Percentiles rank a stretch among this genome's conserved stretches.
Evolutionary conservation across 2,888 invertebrate species (phyloP).

Genomic region (Harpalus rufipes): DNA sequence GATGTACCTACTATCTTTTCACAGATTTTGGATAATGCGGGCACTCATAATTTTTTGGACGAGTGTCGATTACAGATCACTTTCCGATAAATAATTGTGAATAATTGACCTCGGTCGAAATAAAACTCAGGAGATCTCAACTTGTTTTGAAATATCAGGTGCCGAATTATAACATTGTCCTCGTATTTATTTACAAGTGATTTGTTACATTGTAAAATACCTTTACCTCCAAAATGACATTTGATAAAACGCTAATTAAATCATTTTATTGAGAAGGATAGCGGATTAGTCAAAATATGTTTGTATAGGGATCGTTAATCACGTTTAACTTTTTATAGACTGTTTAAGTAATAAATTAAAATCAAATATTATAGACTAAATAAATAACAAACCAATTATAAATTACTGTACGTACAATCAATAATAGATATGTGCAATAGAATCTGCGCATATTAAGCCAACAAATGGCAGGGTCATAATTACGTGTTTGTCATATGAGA

Average conservation of each 20-base stretch:
- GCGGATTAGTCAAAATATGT: not conserved
- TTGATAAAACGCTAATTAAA: not conserved
- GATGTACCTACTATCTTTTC: too few relatives aligned
- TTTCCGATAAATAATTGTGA: too few relatives aligned
- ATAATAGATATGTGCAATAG: too few relatives aligned
- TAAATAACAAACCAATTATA: not conserved
- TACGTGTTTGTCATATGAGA: too few relatives aligned
- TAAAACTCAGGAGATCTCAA: not conserved
- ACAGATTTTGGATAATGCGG: too few relatives aligned
- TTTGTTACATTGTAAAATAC: not conserved
- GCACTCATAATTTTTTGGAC: too few relatives aligned
- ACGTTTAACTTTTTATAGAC: not conserved
- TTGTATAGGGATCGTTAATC: not conserved
- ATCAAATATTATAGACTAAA: not conserved
- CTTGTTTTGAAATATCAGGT: not conserved
- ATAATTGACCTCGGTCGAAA: not conserved
- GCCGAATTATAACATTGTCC: not conserved
- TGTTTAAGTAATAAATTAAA: conserved; percentile 1
- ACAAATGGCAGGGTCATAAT: too few relatives aligned
- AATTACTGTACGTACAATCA: not conserved
- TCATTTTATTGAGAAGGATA: not conserved
- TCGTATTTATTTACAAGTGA: not conserved
- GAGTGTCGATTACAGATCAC: too few relatives aligned
- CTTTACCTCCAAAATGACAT: not conserved
- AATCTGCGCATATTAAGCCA: too few relatives aligned